A percentile compares a stretch with the other conserved stretches of the same genome.
These are phyloP conservation scores for Pampusana beccarii DNA, from an alignment of 2,113 vertebrate species.

Conservation along the genomic window DNA sequence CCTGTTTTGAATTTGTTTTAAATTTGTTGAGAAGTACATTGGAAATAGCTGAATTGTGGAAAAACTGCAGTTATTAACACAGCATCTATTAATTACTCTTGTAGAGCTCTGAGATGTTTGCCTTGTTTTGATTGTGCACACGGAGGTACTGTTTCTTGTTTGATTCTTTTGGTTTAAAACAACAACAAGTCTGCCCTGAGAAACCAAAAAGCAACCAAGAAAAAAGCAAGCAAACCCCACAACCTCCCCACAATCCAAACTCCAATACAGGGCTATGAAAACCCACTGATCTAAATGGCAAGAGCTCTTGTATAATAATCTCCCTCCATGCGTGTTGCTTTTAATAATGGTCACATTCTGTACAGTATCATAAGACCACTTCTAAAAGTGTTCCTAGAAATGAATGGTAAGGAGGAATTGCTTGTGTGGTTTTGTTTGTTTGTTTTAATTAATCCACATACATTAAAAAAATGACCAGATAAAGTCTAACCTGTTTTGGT, in stretches of 20 bases:
- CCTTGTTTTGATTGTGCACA: background rate
- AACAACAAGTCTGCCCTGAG: no score
- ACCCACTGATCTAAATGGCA: background rate
- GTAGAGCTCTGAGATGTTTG: background rate
- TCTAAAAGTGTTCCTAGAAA: background rate
- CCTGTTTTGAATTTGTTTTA: background rate
- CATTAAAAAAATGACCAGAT: background rate
- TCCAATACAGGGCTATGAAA: background rate
- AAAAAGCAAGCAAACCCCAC: background rate
- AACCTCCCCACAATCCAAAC: background rate
- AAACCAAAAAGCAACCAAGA: background rate
- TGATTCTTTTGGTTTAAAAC: background rate
- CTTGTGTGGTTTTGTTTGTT: background rate
- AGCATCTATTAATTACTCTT: background rate
- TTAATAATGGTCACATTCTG: background rate
- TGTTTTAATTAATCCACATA: background rate
- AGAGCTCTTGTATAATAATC: background rate
- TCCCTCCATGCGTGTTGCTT: background rate
- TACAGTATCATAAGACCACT: background rate
- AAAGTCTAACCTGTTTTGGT: background rate
- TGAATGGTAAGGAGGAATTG: background rate
- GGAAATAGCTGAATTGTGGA: background rate
- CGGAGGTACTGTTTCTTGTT: background rate
- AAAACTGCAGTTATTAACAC: background rate
- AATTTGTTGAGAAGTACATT: background rate